phyloP scores from a whole-genome alignment of 2,797 vertebrate species.

The Lepus oiostolus region DNA sequence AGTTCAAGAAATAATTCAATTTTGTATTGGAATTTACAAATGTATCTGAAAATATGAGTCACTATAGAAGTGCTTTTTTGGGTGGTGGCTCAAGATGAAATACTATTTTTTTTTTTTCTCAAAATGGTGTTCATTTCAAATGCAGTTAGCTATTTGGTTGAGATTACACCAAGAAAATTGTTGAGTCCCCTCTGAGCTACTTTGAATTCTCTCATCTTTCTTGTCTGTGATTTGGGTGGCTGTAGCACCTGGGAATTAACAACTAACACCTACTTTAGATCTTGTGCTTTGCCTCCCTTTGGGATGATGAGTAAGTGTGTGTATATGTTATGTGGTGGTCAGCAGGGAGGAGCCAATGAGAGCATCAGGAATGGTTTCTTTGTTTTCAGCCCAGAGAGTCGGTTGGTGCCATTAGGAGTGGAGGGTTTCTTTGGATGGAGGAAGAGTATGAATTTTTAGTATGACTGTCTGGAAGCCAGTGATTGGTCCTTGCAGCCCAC shows the following conservation, averaged over 20 bases:
- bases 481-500: background rate
- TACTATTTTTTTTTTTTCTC: conserved; percentile 15
- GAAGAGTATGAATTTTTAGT: background rate
- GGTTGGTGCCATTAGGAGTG: background rate
- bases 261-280: background rate
- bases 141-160: background rate
- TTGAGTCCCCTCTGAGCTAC: background rate
- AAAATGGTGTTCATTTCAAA: conserved; percentile 12
- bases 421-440: background rate
- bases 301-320: background rate
- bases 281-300: conserved; percentile 43
- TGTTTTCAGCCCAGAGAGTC: background rate
- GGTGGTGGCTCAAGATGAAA: conserved; percentile 23
- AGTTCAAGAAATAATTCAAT: conserved; percentile 17
- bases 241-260: background rate
- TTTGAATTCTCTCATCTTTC: conserved; percentile 46
- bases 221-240: conserved; percentile 12
- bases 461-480: background rate
- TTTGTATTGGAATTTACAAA: conserved; percentile 24
- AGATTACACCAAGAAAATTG: background rate
- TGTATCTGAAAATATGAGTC: conserved; percentile 35
- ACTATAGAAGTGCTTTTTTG: conserved; percentile 32
- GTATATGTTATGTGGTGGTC: background rate
- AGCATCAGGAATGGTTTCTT: background rate
- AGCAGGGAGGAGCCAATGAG: background rate